Evolutionary conservation across 2,888 invertebrate species (phyloP).

Genomic region (Candidula unifasciata): DNA sequence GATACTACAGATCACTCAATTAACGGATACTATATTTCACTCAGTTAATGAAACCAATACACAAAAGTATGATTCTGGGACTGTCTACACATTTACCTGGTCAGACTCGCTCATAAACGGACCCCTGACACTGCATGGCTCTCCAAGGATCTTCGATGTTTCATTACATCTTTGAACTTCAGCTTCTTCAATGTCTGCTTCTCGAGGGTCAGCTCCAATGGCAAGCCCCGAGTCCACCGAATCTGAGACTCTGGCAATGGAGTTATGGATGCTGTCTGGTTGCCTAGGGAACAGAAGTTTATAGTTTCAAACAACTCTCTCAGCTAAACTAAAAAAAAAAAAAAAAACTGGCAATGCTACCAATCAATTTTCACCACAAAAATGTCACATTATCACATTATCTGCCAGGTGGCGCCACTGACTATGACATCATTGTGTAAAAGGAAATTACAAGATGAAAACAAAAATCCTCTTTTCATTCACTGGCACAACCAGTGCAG

Average conservation of each 20-base stretch:
- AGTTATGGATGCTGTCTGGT: background rate
- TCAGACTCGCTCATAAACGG: conserved; percentile 1
- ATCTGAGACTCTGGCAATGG: background rate
- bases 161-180: background rate
- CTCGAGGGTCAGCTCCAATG: conserved; percentile 12
- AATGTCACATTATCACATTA: background rate
- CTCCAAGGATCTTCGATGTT: conserved; percentile 13
- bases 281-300: background rate
- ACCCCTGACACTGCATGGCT: conserved; percentile 36
- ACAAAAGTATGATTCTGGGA: background rate
- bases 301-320: background rate
- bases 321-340: background rate
- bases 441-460: too few species aligned
- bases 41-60: too few species aligned
- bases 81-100: conserved; percentile 6
- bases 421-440: too few species aligned
- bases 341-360: background rate
- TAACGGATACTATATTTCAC: too few species aligned
- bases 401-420: too few species aligned
- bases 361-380: background rate
- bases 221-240: conserved; percentile 45
- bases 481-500: too few species aligned
- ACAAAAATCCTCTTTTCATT: too few species aligned
- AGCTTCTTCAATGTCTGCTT: background rate
- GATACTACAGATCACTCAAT: too few species aligned